Conservation (phyloP, 2,113 vertebrate genomes). For the Coryphaenoides rupestris region DNA sequence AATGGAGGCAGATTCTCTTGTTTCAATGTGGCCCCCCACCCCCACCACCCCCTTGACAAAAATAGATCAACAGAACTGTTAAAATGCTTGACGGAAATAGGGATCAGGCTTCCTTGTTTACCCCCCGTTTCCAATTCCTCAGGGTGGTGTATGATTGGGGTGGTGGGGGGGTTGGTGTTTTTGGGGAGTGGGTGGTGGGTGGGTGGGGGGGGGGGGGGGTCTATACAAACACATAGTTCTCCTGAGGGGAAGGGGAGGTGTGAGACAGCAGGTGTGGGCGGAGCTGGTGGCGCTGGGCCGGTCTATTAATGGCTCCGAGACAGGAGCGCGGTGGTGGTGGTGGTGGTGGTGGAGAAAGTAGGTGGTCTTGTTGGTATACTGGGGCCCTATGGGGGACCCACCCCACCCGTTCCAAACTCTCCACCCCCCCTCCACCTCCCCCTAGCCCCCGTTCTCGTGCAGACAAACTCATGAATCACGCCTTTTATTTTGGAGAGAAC, state of each 20-base stretch:
- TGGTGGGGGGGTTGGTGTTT: too few species aligned
- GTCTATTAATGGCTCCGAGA: conserved; percentile 52
- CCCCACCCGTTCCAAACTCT: not conserved
- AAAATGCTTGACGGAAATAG: conserved; percentile 40
- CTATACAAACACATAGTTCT: conserved; percentile 24
- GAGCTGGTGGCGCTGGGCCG: conserved; percentile 22
- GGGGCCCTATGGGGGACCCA: conserved; percentile 23
- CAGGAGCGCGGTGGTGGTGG: too few species aligned
- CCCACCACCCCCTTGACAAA: conserved; percentile 21
- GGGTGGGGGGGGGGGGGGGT: conserved; percentile 4
- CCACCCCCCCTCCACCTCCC: not conserved
- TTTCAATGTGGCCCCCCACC: conserved; percentile 38
- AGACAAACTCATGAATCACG: conserved; percentile 44
- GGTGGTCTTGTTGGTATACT: conserved; percentile 20
- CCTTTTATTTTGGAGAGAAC: conserved; percentile 44
- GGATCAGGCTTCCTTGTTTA: conserved; percentile 38
- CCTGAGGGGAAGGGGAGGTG: conserved; percentile 26
- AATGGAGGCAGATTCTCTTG: conserved; percentile 36
- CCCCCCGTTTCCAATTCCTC: conserved; percentile 10
- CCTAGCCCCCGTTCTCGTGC: conserved; percentile 2
- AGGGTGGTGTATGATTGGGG: conserved; percentile 15
- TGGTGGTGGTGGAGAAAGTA: conserved; percentile 9
- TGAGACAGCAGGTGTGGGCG: conserved; percentile 23
- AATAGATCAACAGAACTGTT: conserved; percentile 32
- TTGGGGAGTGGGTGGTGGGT: too few species aligned